Conservation (phyloP, 2,888 invertebrate species). For the Lithophane ornitopus region DNA sequence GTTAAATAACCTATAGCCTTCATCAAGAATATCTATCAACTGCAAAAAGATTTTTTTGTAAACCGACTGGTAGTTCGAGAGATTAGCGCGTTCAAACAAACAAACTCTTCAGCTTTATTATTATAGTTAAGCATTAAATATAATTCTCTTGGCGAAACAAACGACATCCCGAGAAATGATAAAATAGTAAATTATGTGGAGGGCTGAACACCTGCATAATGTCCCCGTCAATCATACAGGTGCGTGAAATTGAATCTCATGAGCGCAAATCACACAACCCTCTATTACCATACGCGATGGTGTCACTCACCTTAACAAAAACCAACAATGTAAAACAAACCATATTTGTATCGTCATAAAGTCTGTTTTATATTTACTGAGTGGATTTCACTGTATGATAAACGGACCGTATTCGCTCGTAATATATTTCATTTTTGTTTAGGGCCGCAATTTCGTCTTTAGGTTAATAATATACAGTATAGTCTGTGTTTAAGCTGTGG, state of each 20-base stretch:
- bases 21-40: no score
- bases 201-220: slow-evolving; percentile 84
- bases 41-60: no score
- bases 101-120: no score
- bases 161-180: slow-evolving; percentile 75
- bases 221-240: slow-evolving; percentile 86
- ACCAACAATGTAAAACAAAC: slow-evolving; percentile 64
- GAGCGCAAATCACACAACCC: slow-evolving; percentile 86
- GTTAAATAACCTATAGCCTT: no score
- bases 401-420: slow-evolving; percentile 69
- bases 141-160: slow-evolving; percentile 68
- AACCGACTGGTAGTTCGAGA: no score
- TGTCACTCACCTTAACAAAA: slow-evolving; percentile 71
- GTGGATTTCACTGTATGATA: slow-evolving; percentile 68
- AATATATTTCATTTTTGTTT: slow-evolving; percentile 74
- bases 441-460: slow-evolving; percentile 67
- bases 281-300: slow-evolving; percentile 80
- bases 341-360: slow-evolving; percentile 59
- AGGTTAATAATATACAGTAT: slow-evolving; percentile 66
- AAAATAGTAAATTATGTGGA: slow-evolving; percentile 84
- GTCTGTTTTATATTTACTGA: slow-evolving; percentile 52
- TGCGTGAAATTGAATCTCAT: slow-evolving; percentile 89
- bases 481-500: slow-evolving; percentile 57
- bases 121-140: slow-evolving; percentile 42
- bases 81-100: no score